Percentiles rank a stretch among this genome's conserved stretches.
Evolutionary conservation across 2,797 vertebrate species (phyloP).

Genomic region (Pantherophis alleghaniensis): DNA sequence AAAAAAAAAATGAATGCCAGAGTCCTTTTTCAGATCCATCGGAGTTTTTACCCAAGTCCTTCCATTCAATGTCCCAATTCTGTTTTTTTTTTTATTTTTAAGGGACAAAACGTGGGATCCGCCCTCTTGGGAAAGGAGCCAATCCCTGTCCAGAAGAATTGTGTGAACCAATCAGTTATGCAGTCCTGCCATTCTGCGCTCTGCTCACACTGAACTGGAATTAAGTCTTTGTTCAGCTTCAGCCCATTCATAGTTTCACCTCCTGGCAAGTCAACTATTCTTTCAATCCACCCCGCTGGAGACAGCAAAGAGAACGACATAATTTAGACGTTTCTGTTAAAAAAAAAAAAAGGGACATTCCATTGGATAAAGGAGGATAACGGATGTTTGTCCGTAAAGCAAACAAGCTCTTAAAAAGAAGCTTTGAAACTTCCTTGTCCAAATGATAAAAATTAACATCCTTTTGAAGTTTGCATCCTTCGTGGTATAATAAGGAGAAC

Average conservation of each 20-base stretch:
- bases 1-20: background rate
- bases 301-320: too few species aligned
- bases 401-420: background rate
- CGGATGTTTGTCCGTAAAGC: background rate
- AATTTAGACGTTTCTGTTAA: background rate
- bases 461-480: background rate
- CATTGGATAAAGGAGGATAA: background rate
- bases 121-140: background rate
- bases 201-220: background rate
- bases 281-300: background rate
- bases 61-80: background rate
- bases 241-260: background rate
- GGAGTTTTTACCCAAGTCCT: background rate
- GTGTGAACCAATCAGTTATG: background rate
- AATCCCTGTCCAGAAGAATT: background rate
- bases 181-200: background rate
- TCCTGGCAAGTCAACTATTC: background rate
- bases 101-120: background rate
- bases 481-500: background rate
- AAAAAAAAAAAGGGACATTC: background rate
- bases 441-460: background rate
- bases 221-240: background rate
- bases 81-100: background rate
- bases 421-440: background rate
- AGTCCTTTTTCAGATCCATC: too few species aligned